Evolutionary conservation across 2,797 vertebrate species (phyloP).

Genomic region (Channa striata): DNA sequence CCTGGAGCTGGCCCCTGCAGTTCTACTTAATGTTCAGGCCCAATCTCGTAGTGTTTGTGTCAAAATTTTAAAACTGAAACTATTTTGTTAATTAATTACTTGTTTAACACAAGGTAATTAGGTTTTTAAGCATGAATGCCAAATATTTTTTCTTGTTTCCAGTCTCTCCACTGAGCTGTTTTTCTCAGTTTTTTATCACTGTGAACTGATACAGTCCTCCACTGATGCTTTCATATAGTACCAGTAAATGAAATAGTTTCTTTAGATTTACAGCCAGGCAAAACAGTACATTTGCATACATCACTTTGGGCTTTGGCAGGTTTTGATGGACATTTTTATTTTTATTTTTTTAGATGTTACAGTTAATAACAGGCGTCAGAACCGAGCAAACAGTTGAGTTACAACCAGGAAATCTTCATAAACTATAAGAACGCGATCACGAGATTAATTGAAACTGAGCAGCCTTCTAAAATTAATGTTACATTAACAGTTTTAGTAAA

Average conservation of each 20-base stretch:
- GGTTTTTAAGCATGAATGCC: not conserved
- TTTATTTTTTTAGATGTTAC: not conserved
- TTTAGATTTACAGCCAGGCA: constrained; percentile 9
- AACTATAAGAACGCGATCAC: not conserved
- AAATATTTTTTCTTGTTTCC: not conserved
- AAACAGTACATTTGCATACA: not conserved
- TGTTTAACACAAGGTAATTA: not conserved
- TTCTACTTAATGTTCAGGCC: not conserved
- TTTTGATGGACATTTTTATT: not conserved
- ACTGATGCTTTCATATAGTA: not conserved
- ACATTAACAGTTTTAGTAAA: not conserved
- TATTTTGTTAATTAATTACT: not conserved
- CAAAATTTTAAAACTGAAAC: not conserved
- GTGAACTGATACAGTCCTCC: not conserved
- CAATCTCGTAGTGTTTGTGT: not conserved
- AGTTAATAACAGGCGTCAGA: no score
- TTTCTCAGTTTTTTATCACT: not conserved
- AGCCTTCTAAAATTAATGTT: not conserved
- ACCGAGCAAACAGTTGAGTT: no score
- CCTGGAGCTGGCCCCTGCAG: not conserved
- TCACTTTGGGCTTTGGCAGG: not conserved
- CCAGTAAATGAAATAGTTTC: not conserved
- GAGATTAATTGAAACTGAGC: not conserved
- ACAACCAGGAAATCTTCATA: no score
- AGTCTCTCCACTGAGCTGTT: not conserved